Evolutionary conservation across 1,140 invertebrate genomes (phyloP).

Genomic region (Lamellibrachia luymesi): DNA sequence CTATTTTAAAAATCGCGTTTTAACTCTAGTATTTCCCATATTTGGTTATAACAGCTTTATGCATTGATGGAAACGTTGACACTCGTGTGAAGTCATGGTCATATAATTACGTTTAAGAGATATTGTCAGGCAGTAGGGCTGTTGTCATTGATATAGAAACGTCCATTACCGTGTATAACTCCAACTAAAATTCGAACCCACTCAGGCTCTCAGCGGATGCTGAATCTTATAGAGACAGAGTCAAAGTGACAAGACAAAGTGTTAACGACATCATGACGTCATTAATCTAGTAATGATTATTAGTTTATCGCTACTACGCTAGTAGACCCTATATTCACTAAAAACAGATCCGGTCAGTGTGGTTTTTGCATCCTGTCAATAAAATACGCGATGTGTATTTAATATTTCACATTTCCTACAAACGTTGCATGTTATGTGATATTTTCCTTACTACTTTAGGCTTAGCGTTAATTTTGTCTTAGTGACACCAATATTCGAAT

Average conservation of each 20-base stretch:
- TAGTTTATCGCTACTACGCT: too few species aligned
- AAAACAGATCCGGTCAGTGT: not conserved
- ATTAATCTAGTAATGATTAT: too few species aligned
- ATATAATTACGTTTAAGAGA: not conserved
- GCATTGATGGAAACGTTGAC: too few species aligned
- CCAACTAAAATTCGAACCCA: not conserved
- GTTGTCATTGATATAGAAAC: not conserved
- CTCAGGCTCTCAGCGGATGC: too few species aligned
- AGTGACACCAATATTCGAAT: not conserved
- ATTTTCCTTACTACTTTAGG: not conserved
- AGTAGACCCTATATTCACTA: too few species aligned
- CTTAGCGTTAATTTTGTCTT: not conserved
- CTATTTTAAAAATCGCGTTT: not conserved
- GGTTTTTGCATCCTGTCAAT: not conserved
- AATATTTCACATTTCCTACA: too few species aligned
- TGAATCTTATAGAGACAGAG: too few species aligned
- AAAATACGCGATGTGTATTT: too few species aligned
- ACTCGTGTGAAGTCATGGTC: not conserved
- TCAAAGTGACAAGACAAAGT: too few species aligned
- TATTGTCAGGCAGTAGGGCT: not conserved
- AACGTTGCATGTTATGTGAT: not conserved
- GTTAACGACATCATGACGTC: too few species aligned
- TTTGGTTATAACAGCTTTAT: not conserved
- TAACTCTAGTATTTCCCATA: not conserved
- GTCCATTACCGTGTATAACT: not conserved